Base-by-base conservation (phyloP, 2,797 vertebrate species). In the Neosilurus hyrtlii region DNA sequence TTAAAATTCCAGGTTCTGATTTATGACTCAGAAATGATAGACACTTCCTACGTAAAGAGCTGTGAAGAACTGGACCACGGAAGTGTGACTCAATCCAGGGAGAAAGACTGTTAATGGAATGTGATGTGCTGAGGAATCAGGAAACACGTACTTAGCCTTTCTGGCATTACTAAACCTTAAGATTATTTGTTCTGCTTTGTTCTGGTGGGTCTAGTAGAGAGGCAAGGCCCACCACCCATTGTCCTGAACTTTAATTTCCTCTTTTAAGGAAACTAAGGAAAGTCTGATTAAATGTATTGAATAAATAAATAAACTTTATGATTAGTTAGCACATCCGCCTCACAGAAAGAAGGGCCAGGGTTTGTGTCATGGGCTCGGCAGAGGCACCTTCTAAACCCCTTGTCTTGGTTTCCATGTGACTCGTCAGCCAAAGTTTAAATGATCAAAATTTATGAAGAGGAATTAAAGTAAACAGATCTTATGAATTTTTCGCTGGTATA, bases 21-120 rank as follows among this genome's bases (percentile, higher is more conserved):
- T 94, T 93, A 94, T 83, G 85, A 89, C 88, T 88, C 92, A 90
- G 93, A 93, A 93, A 82, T 88, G 86, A 92, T 91, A 57, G 30
- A 73, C 89, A 90, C 88, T 90, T 88, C 88, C 84, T 90, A 85
- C 86, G 77, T 56, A 67, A 67, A 83, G 90, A 90, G 89, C 85
- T 76, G 88, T 92, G 91, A 91, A 92, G 91, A 92, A 91, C 77
- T 6, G 83, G 89, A 87, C 84, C 88, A 87, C 89, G 43, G 76
- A 89, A 88, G 86, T 88, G 88, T 85, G 88, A 89, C 82, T 92
- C 91, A 92, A 89, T 89, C 71, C 24, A 52, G 72, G 65, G 22
- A 67, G 72, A 9, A 51, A 80, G 89, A 89, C 71, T 88, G 90
- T 89, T 89, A 77, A 83, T 88, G 86, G 78, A 74, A 87, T 86